Base-by-base conservation (phyloP, 2,113 vertebrate species). In the Progne subis region DNA sequence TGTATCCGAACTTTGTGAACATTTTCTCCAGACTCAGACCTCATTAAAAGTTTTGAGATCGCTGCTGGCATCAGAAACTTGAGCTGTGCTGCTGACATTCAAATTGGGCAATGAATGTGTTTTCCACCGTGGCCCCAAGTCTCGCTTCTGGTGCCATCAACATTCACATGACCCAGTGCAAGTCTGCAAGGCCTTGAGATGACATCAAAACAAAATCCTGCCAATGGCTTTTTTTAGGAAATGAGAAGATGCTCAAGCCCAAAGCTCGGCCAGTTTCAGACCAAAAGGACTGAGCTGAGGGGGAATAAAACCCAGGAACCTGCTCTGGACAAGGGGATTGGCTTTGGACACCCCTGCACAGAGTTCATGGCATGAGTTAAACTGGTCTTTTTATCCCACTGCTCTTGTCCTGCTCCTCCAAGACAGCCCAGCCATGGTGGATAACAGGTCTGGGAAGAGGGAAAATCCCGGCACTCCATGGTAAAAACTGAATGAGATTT, bases 101-200 rank as follows among this genome's bases (percentile, higher is more conserved):
- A 86, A 24, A 68, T 82, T 90, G 88, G 88, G 90, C 88, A 95
- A 94, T 25, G 46, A 46, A 59, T 2, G 92, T 94, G 8, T 93
- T 96, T 96, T 90, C 95, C 96, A 70, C 1, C 28, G 0, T 94
- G 90, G 77, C 88, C 87, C 43, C 75, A 46, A 69, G 85, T 90
- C 92, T 95, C 46, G 14, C 75, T 93, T 87, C 78, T 88, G 82
- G 71, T 80, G 82, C 90, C 82, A 92, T 4, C 37, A 5, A 31
- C 68, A 11, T 21, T 46, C 50, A 23, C 83, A 75, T 92, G 94
- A 92, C 82, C 90, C 29, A 44, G 20, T 3, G 69, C 81, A 24
- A 88, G 29, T 16, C 92, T 50, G 31, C 46, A 21, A 24, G 86
- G 86, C 91, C 93, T 17, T 19, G 68, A 72, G 83, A 25, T 68